Base-by-base conservation (phyloP, 2,888 invertebrate genomes). In the Netelia fuscicornis region DNA sequence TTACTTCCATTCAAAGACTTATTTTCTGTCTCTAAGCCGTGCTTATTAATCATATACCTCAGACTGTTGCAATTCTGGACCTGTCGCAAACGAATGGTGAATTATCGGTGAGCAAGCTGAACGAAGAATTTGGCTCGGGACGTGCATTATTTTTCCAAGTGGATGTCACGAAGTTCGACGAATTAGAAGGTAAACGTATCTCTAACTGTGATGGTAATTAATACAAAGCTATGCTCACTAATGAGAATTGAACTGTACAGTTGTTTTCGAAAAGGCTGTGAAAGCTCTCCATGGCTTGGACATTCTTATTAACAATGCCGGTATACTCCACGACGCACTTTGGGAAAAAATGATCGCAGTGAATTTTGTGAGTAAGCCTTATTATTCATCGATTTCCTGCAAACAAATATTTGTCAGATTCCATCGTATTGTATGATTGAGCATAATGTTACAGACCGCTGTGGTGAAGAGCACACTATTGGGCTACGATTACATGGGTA, bases 141-240 rank as follows among this genome's bases (percentile, higher is more conserved):
- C 94, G 93, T 86, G 94, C 94, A 0, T 89, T 94, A 3, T 96
- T 95, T 87, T 89, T 95, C 13, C 94, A 94, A 86, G 94, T 95
- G 80, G 95, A 96, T 71, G 95, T 95, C n/a, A 94, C 94, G 0
- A 94, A 93, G 10, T 67, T 64, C 52, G 86, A 87, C 30, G 87
- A 95, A 85, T 88, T 95, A 64, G 94, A 94, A 91, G 94, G 94
- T 94, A 88, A 89, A 23, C 13, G 8, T 37, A 37, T 37, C 37
- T 6, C 37, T 37, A 0, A 6, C 37, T 20, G 6, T 37, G 37
- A 37, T 37, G 5, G 13, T n/a, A 11, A 65, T 60, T 48, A 9
- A 60, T 11, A 10, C 3, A 37, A 37, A 62, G 30, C 25, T 56
- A 65, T 2, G 52, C 37, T 13, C 52, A 30, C 8, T 37, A 54